Base-by-base conservation (phyloP, 2,797 vertebrate species). In the Galagoides demidoff region DNA sequence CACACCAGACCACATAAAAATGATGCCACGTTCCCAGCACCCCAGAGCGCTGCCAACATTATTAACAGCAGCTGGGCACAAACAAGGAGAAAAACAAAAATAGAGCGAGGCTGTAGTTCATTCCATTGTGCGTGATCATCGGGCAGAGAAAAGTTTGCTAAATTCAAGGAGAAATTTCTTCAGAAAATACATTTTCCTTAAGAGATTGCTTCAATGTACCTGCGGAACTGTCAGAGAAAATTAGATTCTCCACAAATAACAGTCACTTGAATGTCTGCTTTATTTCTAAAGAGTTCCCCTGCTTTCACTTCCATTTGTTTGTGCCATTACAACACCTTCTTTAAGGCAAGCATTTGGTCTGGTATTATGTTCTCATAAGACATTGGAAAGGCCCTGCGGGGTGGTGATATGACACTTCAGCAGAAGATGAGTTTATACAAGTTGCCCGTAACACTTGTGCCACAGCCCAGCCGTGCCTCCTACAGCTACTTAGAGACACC, bases 161-260 rank as follows among this genome's bases (percentile, higher is more conserved):
- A 76, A 94, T 76, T 78, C 73, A 74, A 85, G 29, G 25, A 92
- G 81, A 85, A 88, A 27, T 61, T 73, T 45, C 86, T 92, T 92
- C 59, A 61, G 71, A 90, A 93, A 92, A 88, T 17, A 85, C 45
- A 79, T 82, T 96, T 94, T 79, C 64, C 63, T 95, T 82, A 92
- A 49, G 89, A 96, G 87, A 88, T 5, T 64, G 34, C 76, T 61
- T 49, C 79, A 29, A 3, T 22, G 25, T 91, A 89, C 73, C 81
- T 89, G 25, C 9, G 5, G 34, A 76, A 74, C 84, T 87, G 83
- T 84, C 94, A 39, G 55, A 43, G 85, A 90, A 96, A 95, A 97
- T 92, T 39, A 59, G 86, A 94, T 89, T 97, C 84, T 91, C 95
- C 0, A 8, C 83, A 92, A 92, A 68, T 59, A 94, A 84, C 31